Conservation (phyloP, 2,113 vertebrate species). For the Herpailurus yagouaroundi region DNA sequence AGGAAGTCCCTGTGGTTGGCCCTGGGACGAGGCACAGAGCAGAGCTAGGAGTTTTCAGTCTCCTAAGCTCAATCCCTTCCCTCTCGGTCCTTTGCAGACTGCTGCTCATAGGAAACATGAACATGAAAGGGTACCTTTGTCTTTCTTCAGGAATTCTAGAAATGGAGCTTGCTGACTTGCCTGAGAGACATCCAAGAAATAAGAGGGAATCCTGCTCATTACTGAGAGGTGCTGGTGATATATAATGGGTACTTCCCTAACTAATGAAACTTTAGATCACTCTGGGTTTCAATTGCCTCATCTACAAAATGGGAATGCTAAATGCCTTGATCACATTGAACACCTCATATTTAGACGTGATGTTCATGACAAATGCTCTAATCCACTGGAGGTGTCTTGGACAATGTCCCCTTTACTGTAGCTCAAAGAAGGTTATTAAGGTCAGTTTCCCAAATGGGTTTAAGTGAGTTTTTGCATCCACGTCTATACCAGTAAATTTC, state of each 20-base stretch:
- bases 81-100: neutral
- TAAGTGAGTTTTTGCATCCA: neutral
- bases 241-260: neutral
- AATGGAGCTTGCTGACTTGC: neutral
- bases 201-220: neutral
- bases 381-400: neutral
- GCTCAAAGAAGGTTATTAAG: neutral
- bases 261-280: neutral
- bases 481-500: constrained; percentile 67
- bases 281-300: neutral
- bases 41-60: neutral
- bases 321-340: neutral
- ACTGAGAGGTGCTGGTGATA: neutral
- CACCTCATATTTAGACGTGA: neutral
- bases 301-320: neutral
- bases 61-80: neutral
- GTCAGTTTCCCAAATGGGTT: neutral
- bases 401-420: neutral
- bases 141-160: neutral
- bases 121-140: neutral
- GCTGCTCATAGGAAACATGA: neutral
- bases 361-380: neutral
- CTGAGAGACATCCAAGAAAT: neutral
- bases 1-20: neutral
- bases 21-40: neutral